A percentile compares a stretch with the other conserved stretches of the same genome.
Evolutionary conservation across 2,888 invertebrate genomes (phyloP).

Genomic region (Nomada fucata): DNA sequence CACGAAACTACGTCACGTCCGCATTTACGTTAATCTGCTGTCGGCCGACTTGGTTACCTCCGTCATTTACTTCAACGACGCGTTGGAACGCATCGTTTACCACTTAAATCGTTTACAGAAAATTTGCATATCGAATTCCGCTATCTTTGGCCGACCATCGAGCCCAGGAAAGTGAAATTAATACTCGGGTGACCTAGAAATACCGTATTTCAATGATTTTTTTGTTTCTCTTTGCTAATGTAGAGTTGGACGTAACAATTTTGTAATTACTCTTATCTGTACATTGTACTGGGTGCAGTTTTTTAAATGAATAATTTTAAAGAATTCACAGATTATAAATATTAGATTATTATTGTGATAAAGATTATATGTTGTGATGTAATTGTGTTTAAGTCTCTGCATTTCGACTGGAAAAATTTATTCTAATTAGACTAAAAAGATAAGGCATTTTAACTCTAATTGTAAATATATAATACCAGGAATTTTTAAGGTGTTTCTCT

Average conservation of each 20-base stretch:
- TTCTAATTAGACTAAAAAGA: no score
- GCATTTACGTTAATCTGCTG: slow-evolving; percentile 81
- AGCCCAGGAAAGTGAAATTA: background rate
- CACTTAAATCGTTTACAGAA: slow-evolving; percentile 4
- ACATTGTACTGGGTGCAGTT: no score
- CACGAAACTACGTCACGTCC: slow-evolving; percentile 80
- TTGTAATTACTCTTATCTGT: no score
- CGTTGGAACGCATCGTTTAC: slow-evolving; percentile 30
- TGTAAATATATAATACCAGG: background rate
- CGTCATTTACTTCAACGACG: slow-evolving; percentile 67
- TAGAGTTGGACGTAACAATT: no score
- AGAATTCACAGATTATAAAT: no score
- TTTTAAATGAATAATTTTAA: no score
- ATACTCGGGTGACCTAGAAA: background rate
- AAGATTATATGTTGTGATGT: no score
- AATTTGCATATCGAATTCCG: background rate
- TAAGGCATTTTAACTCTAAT: no score
- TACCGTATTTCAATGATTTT: background rate
- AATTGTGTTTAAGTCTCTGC: no score
- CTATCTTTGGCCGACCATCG: background rate
- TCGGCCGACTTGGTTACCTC: slow-evolving; percentile 63
- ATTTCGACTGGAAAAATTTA: no score
- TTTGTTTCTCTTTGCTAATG: background rate
- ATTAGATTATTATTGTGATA: no score
- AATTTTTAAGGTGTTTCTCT: background rate